phyloP scores from a whole-genome alignment of 2,888 invertebrate genomes.

The Cremastinae sp. region DNA sequence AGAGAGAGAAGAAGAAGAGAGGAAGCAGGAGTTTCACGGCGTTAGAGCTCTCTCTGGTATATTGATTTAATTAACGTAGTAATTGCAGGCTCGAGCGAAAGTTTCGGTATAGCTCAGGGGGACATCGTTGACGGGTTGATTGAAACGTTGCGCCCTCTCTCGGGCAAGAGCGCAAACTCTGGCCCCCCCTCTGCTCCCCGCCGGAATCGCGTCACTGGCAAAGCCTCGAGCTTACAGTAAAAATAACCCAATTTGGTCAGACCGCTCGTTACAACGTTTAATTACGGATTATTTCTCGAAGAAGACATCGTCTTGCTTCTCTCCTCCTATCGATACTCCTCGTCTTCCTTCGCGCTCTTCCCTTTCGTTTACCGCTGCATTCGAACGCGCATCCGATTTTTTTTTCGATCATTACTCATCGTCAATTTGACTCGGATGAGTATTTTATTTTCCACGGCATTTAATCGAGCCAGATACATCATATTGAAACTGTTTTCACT shows the following conservation, averaged over 20 bases:
- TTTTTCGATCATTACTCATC: conserved; percentile 17
- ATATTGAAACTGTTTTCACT: too few species aligned
- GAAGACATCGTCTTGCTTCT: conserved; percentile 27
- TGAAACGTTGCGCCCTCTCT: conserved; percentile 74
- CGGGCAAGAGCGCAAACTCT: conserved; percentile 11
- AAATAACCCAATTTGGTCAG: conserved; percentile 78
- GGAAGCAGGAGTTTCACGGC: conserved; percentile 14
- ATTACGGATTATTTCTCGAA: conserved; percentile 76
- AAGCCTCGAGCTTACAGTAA: conserved; percentile 67
- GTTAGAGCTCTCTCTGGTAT: conserved; percentile 54
- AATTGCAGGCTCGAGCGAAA: conserved; percentile 77
- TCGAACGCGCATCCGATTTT: conserved; percentile 13
- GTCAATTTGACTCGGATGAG: neutral
- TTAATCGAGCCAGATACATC: too few species aligned
- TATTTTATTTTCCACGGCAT: too few species aligned
- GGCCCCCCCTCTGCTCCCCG: neutral
- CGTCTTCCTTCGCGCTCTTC: neutral
- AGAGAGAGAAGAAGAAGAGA: conserved; percentile 33
- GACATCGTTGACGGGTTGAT: conserved; percentile 78
- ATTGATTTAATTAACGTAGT: conserved; percentile 78
- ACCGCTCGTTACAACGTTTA: conserved; percentile 75
- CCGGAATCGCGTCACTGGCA: neutral
- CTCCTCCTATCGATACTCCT: neutral
- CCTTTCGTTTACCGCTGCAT: neutral
- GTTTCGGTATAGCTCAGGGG: conserved; percentile 78